Percentiles rank a stretch among this genome's conserved stretches.
Evolutionary conservation across 23 tunicate genomes (phyloP).

Genomic region (Halocynthia aurantium): DNA sequence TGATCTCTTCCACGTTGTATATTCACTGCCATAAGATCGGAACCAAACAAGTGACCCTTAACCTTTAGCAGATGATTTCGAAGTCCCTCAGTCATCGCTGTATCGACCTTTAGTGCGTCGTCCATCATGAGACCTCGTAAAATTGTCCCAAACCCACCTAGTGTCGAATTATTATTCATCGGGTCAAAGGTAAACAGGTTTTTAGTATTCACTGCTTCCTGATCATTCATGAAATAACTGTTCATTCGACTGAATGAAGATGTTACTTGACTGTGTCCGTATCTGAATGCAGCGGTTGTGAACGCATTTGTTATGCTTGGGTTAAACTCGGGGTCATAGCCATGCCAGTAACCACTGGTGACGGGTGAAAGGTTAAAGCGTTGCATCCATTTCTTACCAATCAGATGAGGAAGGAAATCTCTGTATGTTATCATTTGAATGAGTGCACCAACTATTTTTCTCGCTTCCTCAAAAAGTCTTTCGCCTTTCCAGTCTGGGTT

Average conservation of each 20-base stretch:
- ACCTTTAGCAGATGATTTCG: conserved; percentile 49
- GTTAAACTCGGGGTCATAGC: conserved; percentile 69
- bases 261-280: conserved; percentile 70
- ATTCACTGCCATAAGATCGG: conserved; percentile 55
- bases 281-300: conserved; percentile 77
- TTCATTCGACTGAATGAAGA: conserved; percentile 23
- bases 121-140: conserved; percentile 60
- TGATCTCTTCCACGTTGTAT: conserved; percentile 88
- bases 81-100: conserved; percentile 35
- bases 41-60: not conserved
- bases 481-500: conserved; percentile 58
- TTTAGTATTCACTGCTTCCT: conserved; percentile 12
- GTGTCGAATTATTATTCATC: conserved; percentile 17
- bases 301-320: conserved; percentile 64
- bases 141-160: conserved; percentile 55
- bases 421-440: conserved; percentile 64
- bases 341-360: conserved; percentile 51
- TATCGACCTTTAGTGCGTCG: conserved; percentile 47
- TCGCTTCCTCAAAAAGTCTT: conserved; percentile 50
- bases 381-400: conserved; percentile 47
- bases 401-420: conserved; percentile 59
- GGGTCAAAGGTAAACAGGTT: conserved; percentile 44
- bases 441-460: conserved; percentile 49
- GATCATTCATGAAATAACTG: conserved; percentile 33
- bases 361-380: conserved; percentile 31